Conservation (phyloP, 2,797 vertebrate genomes). For the Phyllotis vaccarum region DNA sequence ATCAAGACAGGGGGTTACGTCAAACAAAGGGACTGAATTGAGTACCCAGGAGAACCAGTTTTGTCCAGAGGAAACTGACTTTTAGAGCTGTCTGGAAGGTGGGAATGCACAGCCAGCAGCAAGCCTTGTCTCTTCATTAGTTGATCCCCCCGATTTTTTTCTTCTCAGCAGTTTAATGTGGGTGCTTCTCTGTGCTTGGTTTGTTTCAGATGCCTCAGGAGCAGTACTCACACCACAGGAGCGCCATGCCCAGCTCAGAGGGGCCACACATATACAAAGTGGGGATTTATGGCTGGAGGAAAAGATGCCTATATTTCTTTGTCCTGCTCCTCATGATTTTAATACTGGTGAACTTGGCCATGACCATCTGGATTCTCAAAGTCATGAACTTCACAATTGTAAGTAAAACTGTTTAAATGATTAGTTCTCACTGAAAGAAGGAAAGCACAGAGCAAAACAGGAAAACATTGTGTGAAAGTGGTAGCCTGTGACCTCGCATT, state of each 20-base stretch:
- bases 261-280: slow-evolving; percentile 99
- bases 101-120: not conserved
- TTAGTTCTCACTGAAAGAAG: not conserved
- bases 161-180: slow-evolving; percentile 62
- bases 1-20: not conserved
- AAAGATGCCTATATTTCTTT: slow-evolving; percentile 99
- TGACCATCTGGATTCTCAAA: slow-evolving; percentile 99
- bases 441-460: not conserved
- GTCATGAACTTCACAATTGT: slow-evolving; percentile 99
- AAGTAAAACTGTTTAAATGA: slow-evolving; percentile 87
- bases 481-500: not conserved
- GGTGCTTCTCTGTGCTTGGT: slow-evolving; percentile 74
- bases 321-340: slow-evolving; percentile 99
- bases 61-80: slow-evolving; percentile 29
- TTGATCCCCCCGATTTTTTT: not conserved
- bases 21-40: not conserved
- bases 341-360: slow-evolving; percentile 98
- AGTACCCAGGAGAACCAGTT: not conserved
- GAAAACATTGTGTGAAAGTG: not conserved
- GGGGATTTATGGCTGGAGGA: slow-evolving; percentile 99
- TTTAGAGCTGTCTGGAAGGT: slow-evolving; percentile 10
- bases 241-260: slow-evolving; percentile 96
- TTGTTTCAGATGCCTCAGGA: slow-evolving; percentile 98
- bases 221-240: slow-evolving; percentile 97
- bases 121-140: not conserved